Percentiles rank a stretch among this genome's conserved stretches.
Conservation (phyloP, 92 coral and sea anemone genomes). For the Anthopleura xanthogrammica region DNA sequence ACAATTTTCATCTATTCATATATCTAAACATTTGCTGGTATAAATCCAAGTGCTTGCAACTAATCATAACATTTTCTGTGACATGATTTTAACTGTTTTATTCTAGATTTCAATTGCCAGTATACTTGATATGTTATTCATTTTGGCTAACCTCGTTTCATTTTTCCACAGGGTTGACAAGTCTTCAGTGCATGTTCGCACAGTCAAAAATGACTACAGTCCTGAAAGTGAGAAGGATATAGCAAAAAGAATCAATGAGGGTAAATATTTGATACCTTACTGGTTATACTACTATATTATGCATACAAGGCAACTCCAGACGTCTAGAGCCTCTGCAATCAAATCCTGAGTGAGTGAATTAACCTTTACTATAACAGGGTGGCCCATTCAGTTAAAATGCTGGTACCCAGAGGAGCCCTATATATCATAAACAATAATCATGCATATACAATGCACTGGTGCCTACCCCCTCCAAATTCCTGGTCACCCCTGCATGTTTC, state of each 20-base stretch:
- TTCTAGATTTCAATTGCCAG: background rate
- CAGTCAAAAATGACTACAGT: constrained; percentile 66
- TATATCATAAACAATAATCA: no score
- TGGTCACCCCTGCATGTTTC: no score
- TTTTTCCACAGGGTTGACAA: constrained; percentile 55
- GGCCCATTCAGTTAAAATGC: no score
- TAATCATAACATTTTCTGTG: no score
- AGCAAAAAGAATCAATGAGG: constrained; percentile 81
- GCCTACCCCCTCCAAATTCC: no score
- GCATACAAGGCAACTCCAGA: background rate
- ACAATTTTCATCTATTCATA: background rate
- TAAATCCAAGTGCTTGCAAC: background rate
- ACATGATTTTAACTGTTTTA: background rate
- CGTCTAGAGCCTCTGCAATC: no score
- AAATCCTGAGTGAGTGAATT: no score
- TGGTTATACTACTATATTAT: background rate
- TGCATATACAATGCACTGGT: no score
- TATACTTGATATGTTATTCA: background rate
- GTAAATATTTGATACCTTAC: constrained; percentile 24
- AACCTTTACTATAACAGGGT: no score
- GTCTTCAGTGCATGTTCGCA: constrained; percentile 60
- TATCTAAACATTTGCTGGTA: background rate
- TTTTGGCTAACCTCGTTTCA: background rate
- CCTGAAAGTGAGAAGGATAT: constrained; percentile 75
- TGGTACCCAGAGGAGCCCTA: no score